These are phyloP conservation scores for Drosophila equinoxialis DNA, from an alignment of 1,140 invertebrate genomes.

Conservation along the genomic window DNA sequence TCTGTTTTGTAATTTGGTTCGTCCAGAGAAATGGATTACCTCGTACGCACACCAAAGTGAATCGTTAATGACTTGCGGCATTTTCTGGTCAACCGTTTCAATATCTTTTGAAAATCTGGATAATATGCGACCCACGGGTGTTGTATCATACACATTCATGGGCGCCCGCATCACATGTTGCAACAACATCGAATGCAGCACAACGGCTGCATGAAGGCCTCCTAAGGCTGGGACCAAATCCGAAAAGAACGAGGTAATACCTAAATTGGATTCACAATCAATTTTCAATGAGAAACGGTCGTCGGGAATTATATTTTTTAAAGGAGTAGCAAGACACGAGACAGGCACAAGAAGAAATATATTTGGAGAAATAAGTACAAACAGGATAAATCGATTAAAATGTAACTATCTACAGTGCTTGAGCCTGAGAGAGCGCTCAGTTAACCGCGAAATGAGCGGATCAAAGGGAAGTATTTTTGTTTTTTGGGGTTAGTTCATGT, in stretches of 20 bases:
- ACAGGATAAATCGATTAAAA: slow-evolving; percentile 17
- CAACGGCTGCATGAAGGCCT: slow-evolving; percentile 88
- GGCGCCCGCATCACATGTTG: slow-evolving; percentile 89
- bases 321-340: not conserved
- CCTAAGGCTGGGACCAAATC: slow-evolving; percentile 89
- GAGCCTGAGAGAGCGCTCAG: not conserved
- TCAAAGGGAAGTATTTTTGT: not conserved
- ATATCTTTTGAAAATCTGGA: slow-evolving; percentile 94
- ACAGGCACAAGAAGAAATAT: slow-evolving; percentile 40
- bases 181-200: slow-evolving; percentile 91
- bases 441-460: not conserved
- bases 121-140: slow-evolving; percentile 93
- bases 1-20: slow-evolving; percentile 6
- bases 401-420: slow-evolving; percentile 3
- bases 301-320: slow-evolving; percentile 17
- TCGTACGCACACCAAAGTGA: slow-evolving; percentile 90
- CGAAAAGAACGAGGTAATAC: slow-evolving; percentile 86
- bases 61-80: slow-evolving; percentile 89
- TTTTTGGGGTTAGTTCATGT: too few relatives aligned
- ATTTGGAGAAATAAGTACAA: slow-evolving; percentile 1
- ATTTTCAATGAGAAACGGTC: slow-evolving; percentile 21
- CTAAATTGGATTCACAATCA: slow-evolving; percentile 69
- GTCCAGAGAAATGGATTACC: slow-evolving; percentile 85
- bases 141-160: slow-evolving; percentile 93
- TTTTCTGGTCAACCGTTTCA: slow-evolving; percentile 88